Evolutionary conservation across 2,797 vertebrate species (phyloP).

Genomic region (Poecilia velifera): DNA sequence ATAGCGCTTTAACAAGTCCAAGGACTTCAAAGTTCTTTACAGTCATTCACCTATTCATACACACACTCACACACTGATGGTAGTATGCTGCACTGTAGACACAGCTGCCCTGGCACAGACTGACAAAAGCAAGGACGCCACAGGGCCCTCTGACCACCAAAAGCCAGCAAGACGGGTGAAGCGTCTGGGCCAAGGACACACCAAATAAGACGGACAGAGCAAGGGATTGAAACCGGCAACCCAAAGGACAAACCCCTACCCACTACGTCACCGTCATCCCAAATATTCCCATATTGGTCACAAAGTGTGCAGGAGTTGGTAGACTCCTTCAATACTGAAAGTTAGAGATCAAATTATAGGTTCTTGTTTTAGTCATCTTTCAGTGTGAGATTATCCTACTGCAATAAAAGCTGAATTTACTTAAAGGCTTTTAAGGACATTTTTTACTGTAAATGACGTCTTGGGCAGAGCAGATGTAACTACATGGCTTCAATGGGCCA

Average conservation of each 20-base stretch:
- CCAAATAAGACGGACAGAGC: not conserved
- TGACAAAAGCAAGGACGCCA: not conserved
- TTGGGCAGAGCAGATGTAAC: not conserved
- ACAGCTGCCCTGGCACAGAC: not conserved
- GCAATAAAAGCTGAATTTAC: not conserved
- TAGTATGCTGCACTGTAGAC: not conserved
- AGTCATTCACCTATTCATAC: not conserved
- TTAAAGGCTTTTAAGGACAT: not conserved
- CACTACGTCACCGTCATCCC: not conserved
- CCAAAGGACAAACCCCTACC: not conserved
- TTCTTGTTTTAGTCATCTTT: not conserved
- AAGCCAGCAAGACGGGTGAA: not conserved
- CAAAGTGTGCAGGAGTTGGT: not conserved
- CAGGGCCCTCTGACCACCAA: not conserved
- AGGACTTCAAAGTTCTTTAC: not conserved
- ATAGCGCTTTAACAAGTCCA: not conserved
- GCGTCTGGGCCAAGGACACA: not conserved
- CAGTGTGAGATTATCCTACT: not conserved
- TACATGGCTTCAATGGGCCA: not conserved
- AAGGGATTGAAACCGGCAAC: not conserved
- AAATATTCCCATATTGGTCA: not conserved
- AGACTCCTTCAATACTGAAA: not conserved
- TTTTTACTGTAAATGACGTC: not conserved
- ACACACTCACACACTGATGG: not conserved
- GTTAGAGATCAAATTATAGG: not conserved